A percentile compares a stretch with the other conserved stretches of the same genome.
phyloP scores from a whole-genome alignment of 2,888 invertebrate species.

The Microchrysa polita region DNA sequence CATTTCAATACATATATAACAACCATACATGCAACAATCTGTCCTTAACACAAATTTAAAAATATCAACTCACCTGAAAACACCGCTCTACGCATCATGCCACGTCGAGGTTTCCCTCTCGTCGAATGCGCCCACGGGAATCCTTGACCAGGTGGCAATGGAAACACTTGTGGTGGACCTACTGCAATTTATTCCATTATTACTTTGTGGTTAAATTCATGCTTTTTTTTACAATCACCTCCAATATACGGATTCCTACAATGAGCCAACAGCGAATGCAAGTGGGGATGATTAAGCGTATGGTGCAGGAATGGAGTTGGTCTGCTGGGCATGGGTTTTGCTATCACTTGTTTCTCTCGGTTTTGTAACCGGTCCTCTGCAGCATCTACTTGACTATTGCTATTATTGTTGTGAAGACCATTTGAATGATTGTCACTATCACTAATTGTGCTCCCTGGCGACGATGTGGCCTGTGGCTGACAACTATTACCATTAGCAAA shows the following conservation, averaged over 20 bases:
- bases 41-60: too few species aligned
- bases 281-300: slow-evolving; percentile 82
- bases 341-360: slow-evolving; percentile 67
- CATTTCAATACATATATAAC: too few species aligned
- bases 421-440: slow-evolving; percentile 64
- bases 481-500: slow-evolving; percentile 62
- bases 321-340: slow-evolving; percentile 86
- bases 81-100: slow-evolving; percentile 97
- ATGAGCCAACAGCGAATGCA: slow-evolving; percentile 83
- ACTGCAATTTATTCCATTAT: slow-evolving; percentile 56
- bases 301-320: slow-evolving; percentile 71
- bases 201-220: not conserved
- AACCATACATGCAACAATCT: too few species aligned
- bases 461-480: slow-evolving; percentile 64
- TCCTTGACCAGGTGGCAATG: slow-evolving; percentile 68
- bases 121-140: slow-evolving; percentile 94
- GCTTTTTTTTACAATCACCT: slow-evolving; percentile 55
- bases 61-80: slow-evolving; percentile 73
- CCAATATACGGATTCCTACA: slow-evolving; percentile 87
- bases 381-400: slow-evolving; percentile 49
- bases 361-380: slow-evolving; percentile 58
- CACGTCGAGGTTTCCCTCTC: slow-evolving; percentile 90
- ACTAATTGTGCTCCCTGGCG: slow-evolving; percentile 65
- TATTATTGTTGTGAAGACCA: slow-evolving; percentile 45
- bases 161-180: slow-evolving; percentile 69